Evolutionary conservation across 1,140 invertebrate species (phyloP), one percentile per base, ranked within the genome.

Genomic region (Ditylenchus dipsaci): DNA sequence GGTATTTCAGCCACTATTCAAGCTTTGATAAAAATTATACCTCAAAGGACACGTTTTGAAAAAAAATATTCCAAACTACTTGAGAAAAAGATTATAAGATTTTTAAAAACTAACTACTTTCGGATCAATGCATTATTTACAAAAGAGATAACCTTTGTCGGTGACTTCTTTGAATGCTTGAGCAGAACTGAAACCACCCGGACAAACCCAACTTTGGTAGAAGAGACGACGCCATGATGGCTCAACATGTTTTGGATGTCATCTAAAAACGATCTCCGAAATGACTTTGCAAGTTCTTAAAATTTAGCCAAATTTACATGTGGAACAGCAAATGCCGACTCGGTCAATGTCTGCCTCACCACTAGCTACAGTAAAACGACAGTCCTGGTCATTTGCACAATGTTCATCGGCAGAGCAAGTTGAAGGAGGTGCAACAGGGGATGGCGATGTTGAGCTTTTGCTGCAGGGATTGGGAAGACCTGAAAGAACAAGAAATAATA

Each of bases 121-220:
- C n/a, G n/a, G n/a, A n/a, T n/a, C n/a, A n/a, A n/a, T n/a, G n/a
- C n/a, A n/a, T n/a, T n/a, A n/a, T n/a, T n/a, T n/a, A n/a, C n/a
- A n/a, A n/a, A 23, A 38, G 19, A n/a, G 15, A n/a, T 17, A 26
- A n/a, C 62, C 62, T 42, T 64, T 62, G 30, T 21, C 1, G 5
- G 1, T 62, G 21, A 49, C 5, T 29, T 27, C 42, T 56, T 64
- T 66, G 17, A 3, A 27, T 23, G 0, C 5, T 53, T 53, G 43
- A 29, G 21, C 63, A 45, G 21, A 26, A 53, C 15, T 27, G 43
- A 30, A 29, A 9, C 11, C 58, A n/a, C 26, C 47, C 9, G 64
- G 64, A 53, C 64, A 66, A 11, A 49, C 33, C 64, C 64, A 26
- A 53, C 23, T 17, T 53, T 53, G 49, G 23, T 27, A 42, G 64